Conservation (phyloP, 2,113 vertebrate species). For the Fregata magnificens region DNA sequence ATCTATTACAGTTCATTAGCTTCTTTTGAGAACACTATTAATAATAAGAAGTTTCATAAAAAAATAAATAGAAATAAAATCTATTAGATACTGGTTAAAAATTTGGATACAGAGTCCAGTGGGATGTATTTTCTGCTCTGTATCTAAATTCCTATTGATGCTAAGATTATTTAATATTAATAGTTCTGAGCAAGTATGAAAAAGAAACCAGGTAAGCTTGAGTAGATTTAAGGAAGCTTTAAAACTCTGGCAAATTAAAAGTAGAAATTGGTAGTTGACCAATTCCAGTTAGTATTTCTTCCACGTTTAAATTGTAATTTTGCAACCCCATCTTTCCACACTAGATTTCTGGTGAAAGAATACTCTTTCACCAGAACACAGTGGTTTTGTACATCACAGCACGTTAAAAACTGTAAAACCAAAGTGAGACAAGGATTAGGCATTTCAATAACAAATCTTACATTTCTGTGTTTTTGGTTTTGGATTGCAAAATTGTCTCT, state of each 20-base stretch:
- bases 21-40: slow-evolving; percentile 54
- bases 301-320: not conserved
- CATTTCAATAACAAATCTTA: not conserved
- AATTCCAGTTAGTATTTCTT: not conserved
- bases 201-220: not conserved
- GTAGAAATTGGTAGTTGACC: not conserved
- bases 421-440: not conserved
- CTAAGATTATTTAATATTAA: not conserved
- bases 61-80: slow-evolving; percentile 62
- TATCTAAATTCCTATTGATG: not conserved
- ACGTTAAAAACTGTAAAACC: not conserved
- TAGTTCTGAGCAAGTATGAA: not conserved
- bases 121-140: not conserved
- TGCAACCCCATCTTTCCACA: not conserved
- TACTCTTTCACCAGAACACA: not conserved
- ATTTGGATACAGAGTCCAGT: not conserved
- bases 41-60: slow-evolving; percentile 45
- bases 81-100: not conserved
- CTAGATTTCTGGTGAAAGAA: not conserved
- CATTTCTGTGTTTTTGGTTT: not conserved
- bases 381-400: not conserved
- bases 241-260: not conserved
- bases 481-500: not conserved
- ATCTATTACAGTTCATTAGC: slow-evolving; percentile 50
- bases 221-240: not conserved